phyloP scores from a whole-genome alignment of 2,113 vertebrate species.

The Heterocephalus glaber region DNA sequence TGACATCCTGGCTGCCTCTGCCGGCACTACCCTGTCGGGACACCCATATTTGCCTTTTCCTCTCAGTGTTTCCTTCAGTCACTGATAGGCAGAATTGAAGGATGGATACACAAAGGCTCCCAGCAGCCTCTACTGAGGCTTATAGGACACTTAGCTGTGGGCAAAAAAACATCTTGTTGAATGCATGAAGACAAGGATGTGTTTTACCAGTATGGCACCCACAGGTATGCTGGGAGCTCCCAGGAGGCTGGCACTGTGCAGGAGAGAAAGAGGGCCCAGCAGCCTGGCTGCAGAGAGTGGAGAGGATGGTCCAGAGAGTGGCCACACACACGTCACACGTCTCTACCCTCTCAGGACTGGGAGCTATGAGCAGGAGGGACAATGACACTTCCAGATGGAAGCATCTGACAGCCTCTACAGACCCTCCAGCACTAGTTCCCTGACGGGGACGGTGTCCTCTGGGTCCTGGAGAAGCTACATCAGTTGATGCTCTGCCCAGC shows the following conservation, averaged over 20 bases:
- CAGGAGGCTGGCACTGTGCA: not conserved
- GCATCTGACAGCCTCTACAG: not conserved
- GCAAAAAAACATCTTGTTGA: not conserved
- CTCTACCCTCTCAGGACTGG: not conserved
- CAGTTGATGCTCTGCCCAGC: not conserved
- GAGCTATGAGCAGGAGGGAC: not conserved
- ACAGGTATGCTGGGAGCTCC: not conserved
- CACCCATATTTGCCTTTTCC: not conserved
- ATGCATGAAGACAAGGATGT: not conserved
- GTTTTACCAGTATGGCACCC: not conserved
- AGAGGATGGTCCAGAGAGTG: not conserved
- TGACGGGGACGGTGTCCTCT: not conserved
- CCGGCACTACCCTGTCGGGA: not conserved
- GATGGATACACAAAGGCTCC: not conserved
- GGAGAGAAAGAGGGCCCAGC: not conserved
- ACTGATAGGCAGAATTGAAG: not conserved
- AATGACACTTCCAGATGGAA: not conserved
- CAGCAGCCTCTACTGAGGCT: not conserved
- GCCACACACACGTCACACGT: accelerated
- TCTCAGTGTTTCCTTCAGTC: not conserved
- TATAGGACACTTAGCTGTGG: not conserved
- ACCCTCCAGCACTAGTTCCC: not conserved
- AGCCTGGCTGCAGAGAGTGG: not conserved
- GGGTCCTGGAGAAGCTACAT: not conserved
- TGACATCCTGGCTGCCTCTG: not conserved